Conservation (phyloP, 2,797 vertebrate species). For the Yasuhikotakia modesta region DNA sequence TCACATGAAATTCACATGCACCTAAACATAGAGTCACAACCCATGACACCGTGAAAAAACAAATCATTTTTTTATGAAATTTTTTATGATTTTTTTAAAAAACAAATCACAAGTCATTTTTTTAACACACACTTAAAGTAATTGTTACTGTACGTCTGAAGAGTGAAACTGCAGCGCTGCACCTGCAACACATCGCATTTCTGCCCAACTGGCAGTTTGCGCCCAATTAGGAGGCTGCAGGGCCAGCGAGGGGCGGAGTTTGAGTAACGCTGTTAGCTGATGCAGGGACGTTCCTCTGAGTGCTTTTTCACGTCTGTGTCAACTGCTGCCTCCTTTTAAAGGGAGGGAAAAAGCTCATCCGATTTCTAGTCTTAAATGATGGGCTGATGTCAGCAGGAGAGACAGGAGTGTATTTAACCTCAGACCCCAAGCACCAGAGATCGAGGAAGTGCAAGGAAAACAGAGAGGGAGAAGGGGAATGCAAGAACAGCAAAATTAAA, state of each 20-base stretch:
- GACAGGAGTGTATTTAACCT: conserved; percentile 76
- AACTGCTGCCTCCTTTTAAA: conserved; percentile 69
- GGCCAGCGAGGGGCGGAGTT: conserved; percentile 59
- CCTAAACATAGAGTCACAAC: not conserved
- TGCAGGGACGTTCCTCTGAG: conserved; percentile 68
- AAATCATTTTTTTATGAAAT: not conserved
- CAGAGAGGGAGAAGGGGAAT: conserved; percentile 29
- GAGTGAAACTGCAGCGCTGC: conserved; percentile 55
- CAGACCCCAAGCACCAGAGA: conserved; percentile 51
- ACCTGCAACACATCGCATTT: conserved; percentile 68
- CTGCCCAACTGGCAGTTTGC: conserved; percentile 74
- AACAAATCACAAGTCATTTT: not conserved
- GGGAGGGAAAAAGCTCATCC: conserved; percentile 53
- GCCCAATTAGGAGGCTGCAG: conserved; percentile 68
- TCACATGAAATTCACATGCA: not conserved
- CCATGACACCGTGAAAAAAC: not conserved
- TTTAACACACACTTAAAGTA: conserved; percentile 27
- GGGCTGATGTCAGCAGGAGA: conserved; percentile 78
- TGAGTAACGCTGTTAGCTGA: conserved; percentile 75
- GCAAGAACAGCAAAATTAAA: not conserved
- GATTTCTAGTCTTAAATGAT: conserved; percentile 56
- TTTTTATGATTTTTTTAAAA: too few relatives aligned
- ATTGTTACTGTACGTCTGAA: conserved; percentile 18
- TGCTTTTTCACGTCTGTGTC: conserved; percentile 71
- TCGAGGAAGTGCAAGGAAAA: not conserved